Percentiles rank a stretch among this genome's conserved stretches.
Evolutionary conservation across 2,888 invertebrate genomes (phyloP).

Genomic region (Drosophila nigritarsus): DNA sequence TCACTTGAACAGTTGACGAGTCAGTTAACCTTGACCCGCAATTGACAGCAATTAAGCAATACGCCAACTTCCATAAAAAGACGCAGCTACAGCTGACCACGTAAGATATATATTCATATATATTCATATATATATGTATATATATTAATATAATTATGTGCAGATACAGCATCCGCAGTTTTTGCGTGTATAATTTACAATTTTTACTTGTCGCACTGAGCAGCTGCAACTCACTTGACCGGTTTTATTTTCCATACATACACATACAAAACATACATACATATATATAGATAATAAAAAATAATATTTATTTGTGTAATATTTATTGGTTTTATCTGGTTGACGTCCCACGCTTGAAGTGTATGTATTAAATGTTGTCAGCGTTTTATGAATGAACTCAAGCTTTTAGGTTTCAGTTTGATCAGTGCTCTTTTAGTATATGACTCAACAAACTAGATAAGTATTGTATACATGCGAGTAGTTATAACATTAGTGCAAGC

Average conservation of each 20-base stretch:
- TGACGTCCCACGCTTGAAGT: slow-evolving; percentile 39
- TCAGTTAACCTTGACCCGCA: slow-evolving; percentile 66
- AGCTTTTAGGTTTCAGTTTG: slow-evolving; percentile 12
- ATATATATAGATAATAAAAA: slow-evolving; percentile 1
- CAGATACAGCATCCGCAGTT: slow-evolving; percentile 13
- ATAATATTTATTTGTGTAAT: slow-evolving; percentile 11
- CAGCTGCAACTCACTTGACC: slow-evolving; percentile 29
- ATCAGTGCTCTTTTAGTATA: slow-evolving; percentile 28
- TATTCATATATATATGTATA: background rate
- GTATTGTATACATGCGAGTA: slow-evolving; percentile 19
- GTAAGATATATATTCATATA: background rate
- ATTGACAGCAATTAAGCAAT: slow-evolving; percentile 52
- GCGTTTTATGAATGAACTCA: slow-evolving; percentile 60
- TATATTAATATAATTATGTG: background rate
- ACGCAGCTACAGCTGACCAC: slow-evolving; percentile 19
- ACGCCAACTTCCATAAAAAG: slow-evolving; percentile 28
- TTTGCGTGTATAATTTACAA: slow-evolving; percentile 2
- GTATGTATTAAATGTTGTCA: slow-evolving; percentile 33
- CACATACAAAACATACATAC: background rate
- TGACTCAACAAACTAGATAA: slow-evolving; percentile 37
- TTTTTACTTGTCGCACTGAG: slow-evolving; percentile 20
- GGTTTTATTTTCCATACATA: slow-evolving; percentile 23
- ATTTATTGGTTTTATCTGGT: slow-evolving; percentile 23
- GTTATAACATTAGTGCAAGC: slow-evolving; percentile 47
- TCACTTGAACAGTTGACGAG: slow-evolving; percentile 11